Conservation (phyloP, 2,888 invertebrate genomes). For the Urechis unicinctus region DNA sequence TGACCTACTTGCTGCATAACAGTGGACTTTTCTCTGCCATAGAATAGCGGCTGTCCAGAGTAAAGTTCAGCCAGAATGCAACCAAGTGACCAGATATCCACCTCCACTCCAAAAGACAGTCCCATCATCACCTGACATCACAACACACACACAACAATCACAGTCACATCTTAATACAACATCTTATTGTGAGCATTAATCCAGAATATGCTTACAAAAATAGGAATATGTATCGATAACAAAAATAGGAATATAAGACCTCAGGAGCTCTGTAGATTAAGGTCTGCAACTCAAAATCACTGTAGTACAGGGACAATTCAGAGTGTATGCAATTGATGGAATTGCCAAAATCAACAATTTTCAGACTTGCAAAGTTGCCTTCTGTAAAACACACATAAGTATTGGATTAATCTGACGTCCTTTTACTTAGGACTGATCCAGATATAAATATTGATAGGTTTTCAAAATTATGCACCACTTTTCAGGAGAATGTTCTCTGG, state of each 20-base stretch:
- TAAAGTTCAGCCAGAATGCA: conserved; percentile 42
- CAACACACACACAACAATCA: not conserved
- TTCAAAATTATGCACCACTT: conserved; percentile 20
- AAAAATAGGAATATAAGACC: no score
- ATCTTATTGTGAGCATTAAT: no score
- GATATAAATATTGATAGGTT: not conserved
- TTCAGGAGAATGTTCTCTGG: conserved; percentile 41
- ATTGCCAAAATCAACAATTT: conserved; percentile 44
- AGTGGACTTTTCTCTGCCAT: conserved; percentile 26
- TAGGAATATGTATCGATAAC: not conserved
- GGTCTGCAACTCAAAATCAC: conserved; percentile 42
- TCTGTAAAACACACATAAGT: not conserved
- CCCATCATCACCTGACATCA: conserved; percentile 38
- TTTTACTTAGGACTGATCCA: not conserved
- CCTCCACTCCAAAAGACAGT: conserved; percentile 38
- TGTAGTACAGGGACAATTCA: conserved; percentile 41
- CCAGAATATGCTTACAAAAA: no score
- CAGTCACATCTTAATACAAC: no score
- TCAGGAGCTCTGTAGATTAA: conserved; percentile 45
- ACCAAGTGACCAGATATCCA: conserved; percentile 46
- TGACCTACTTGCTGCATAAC: conserved; percentile 27
- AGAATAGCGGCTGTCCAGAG: conserved; percentile 30
- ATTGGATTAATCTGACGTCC: no score
- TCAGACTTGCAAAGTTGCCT: conserved; percentile 23
- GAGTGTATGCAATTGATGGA: conserved; percentile 35